These are phyloP conservation scores for Drosophila novamexicana DNA, from an alignment of 1,140 invertebrate genomes.

Conservation along the genomic window DNA sequence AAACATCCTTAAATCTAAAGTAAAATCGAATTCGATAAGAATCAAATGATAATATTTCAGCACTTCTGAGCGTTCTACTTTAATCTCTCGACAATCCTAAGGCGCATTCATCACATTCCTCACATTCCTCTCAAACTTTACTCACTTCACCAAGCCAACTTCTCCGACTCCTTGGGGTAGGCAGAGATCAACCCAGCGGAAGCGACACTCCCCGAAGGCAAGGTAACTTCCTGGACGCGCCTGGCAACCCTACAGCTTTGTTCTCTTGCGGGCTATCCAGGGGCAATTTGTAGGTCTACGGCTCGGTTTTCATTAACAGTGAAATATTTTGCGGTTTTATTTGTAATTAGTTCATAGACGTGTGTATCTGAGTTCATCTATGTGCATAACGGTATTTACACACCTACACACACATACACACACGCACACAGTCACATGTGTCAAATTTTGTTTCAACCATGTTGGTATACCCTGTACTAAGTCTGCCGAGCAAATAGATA, in stretches of 20 bases:
- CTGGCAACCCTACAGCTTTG: neutral
- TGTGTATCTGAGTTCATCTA: neutral
- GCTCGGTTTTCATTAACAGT: constrained; percentile 11
- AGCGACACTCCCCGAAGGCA: too few species aligned
- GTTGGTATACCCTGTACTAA: constrained; percentile 1
- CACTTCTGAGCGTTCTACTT: too few species aligned
- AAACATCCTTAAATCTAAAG: too few species aligned
- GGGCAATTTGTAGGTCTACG: neutral
- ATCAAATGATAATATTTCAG: too few species aligned
- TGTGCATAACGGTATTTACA: neutral
- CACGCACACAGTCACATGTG: neutral
- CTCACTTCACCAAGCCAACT: too few species aligned
- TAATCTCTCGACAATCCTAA: too few species aligned
- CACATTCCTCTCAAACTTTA: too few species aligned
- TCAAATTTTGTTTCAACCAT: constrained; percentile 10
- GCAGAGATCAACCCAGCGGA: too few species aligned
- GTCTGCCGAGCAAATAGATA: neutral
- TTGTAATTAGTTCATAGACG: constrained; percentile 35
- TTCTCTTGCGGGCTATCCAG: neutral
- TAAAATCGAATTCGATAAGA: too few species aligned
- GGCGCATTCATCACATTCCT: too few species aligned
- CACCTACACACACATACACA: constrained; percentile 8
- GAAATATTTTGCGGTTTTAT: constrained; percentile 18
- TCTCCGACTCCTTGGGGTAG: too few species aligned
- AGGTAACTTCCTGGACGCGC: too few species aligned